Base-by-base conservation (phyloP, 2,113 vertebrate species). In the Erpornis zantholeuca region DNA sequence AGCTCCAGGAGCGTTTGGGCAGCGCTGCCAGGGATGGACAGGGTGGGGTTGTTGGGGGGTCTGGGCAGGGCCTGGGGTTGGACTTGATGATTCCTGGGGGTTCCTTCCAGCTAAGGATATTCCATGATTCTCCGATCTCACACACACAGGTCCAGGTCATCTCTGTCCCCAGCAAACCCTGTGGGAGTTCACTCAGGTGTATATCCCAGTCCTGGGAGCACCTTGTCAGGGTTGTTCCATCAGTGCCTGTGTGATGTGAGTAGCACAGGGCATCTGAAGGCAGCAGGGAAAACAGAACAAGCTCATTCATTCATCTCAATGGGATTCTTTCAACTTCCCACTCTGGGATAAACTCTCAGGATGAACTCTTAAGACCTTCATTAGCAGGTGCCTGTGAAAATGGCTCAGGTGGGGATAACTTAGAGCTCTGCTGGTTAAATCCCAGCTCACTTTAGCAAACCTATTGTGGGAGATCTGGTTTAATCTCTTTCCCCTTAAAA, bases 381-480 rank as follows among this genome's bases (percentile, higher is more conserved):
- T 96, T 94, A 95, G 31, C 96, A 94, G 44, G 69, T 88, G 31
- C 2, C 82, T 86, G 90, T 95, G 92, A 96, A 96, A 94, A 82
- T 23, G 79, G 61, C 52, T 68, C 49, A 20, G 71, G 35, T 47
- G 90, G 65, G 56, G 71, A 27, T 44, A 82, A 44, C 47, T 59
- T 71, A 45, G 87, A 27, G 44, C 53, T 79, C 78, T 88, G 28
- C 53, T 69, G 47, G 40, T 94, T 84, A 92, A 96, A 94, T 77
- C 60, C 63, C 86, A 96, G 79, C 64, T 94, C 68, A 40, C n/a
- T 79, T 96, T 68, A 91, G 36, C 72, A 88, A 94, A 84, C 16
- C 29, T 40, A 9, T 42, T 45, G 27, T 6, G 65, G 86, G 60
- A 77, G 29, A 54, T 66, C 23, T 69, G 40, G 25, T 68, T 94